Conservation (phyloP, 2,113 vertebrate genomes). For the Isurus oxyrinchus region DNA sequence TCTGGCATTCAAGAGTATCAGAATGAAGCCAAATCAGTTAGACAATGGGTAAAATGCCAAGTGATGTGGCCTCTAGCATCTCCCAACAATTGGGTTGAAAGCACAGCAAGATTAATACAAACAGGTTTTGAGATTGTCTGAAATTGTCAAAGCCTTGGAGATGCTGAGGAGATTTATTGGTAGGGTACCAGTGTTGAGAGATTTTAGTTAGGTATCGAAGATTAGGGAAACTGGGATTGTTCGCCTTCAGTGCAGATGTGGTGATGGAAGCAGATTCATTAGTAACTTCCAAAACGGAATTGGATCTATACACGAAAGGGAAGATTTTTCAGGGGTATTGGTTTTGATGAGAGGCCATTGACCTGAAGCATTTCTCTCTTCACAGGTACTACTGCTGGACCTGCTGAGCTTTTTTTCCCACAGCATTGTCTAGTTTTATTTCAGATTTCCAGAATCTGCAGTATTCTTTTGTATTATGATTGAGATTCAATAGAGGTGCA, state of each 20-base stretch:
- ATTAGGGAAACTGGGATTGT: not conserved
- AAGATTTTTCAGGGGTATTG: not conserved
- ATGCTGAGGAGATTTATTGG: not conserved
- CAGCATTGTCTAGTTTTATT: not conserved
- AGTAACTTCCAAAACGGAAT: not conserved
- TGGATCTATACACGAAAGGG: not conserved
- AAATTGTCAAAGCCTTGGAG: not conserved
- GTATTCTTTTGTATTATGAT: not conserved
- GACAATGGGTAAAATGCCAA: not conserved
- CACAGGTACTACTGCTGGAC: not conserved
- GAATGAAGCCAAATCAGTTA: not conserved
- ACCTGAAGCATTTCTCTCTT: not conserved
- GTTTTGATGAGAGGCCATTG: not conserved
- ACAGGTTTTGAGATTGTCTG: not conserved
- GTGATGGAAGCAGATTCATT: not conserved
- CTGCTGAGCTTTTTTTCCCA: not conserved
- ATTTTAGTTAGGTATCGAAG: not conserved
- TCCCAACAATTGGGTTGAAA: not conserved
- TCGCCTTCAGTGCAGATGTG: not conserved
- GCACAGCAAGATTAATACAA: not conserved
- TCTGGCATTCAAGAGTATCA: not conserved
- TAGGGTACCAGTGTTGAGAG: not conserved
- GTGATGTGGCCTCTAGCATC: not conserved
- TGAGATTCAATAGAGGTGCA: no score
- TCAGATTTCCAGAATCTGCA: not conserved